Percentiles rank a stretch among this genome's conserved stretches.
phyloP scores from a whole-genome alignment of 2,888 invertebrate species.

The Drosophila melanosoma region DNA sequence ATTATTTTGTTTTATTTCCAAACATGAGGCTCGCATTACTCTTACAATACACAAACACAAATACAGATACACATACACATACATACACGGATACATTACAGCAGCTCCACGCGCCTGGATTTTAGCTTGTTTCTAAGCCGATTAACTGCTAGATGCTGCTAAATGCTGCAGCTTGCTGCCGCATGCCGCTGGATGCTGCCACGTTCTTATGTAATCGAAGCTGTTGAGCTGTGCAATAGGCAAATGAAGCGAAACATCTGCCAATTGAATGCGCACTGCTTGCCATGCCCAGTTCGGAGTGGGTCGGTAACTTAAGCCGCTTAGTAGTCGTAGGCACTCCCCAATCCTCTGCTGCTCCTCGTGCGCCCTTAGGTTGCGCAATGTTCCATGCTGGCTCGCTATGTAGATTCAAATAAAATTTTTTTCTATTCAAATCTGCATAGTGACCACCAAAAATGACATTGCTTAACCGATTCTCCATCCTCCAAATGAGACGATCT shows the following conservation, averaged over 20 bases:
- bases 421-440: constrained; percentile 44
- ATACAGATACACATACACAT: neutral
- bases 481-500: constrained; percentile 57
- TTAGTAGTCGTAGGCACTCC: constrained; percentile 25
- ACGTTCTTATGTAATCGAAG: constrained; percentile 37
- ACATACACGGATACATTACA: neutral
- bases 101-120: constrained; percentile 4
- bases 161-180: constrained; percentile 14
- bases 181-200: constrained; percentile 14
- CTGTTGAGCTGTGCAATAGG: constrained; percentile 9
- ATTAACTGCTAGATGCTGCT: constrained; percentile 45
- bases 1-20: constrained; percentile 31
- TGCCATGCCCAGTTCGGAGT: constrained; percentile 25
- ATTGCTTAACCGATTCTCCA: constrained; percentile 58
- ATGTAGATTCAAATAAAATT: constrained; percentile 54
- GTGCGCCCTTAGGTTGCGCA: constrained; percentile 13
- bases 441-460: constrained; percentile 62
- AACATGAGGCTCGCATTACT: constrained; percentile 32
- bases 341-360: neutral
- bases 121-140: constrained; percentile 52
- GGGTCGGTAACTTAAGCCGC: constrained; percentile 53
- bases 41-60: constrained; percentile 10
- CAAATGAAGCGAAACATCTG: constrained; percentile 65
- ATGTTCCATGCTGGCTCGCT: constrained; percentile 12
- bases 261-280: constrained; percentile 29